Conservation (phyloP, 1,140 invertebrate species). For the Charaxes varanes region DNA sequence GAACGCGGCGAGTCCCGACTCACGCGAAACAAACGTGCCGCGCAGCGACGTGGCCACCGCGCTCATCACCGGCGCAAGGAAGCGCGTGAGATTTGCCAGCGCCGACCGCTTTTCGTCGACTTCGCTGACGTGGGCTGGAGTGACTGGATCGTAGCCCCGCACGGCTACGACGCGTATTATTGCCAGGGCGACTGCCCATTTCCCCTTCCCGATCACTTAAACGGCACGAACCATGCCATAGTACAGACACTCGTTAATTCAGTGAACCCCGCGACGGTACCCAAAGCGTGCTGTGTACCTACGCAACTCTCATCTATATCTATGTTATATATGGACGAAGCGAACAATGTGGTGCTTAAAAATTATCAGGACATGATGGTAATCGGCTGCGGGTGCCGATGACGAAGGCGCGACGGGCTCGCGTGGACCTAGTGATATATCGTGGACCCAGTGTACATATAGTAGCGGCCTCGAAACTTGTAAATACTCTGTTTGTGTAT, state of each 20-base stretch:
- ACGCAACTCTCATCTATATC: slow-evolving; percentile 92
- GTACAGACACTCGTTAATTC: slow-evolving; percentile 97
- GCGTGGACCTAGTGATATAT: slow-evolving; percentile 60
- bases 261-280: slow-evolving; percentile 90
- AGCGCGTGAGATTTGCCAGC: slow-evolving; percentile 85
- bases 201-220: slow-evolving; percentile 93
- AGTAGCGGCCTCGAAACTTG: slow-evolving; percentile 63
- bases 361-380: slow-evolving; percentile 98
- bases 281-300: slow-evolving; percentile 95
- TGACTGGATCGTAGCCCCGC: slow-evolving; percentile 99
- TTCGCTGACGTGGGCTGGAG: slow-evolving; percentile 98
- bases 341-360: slow-evolving; percentile 95
- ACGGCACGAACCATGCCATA: slow-evolving; percentile 98
- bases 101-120: slow-evolving; percentile 94
- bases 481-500: slow-evolving; percentile 66
- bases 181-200: slow-evolving; percentile 96
- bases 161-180: slow-evolving; percentile 95
- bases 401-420: slow-evolving; percentile 61
- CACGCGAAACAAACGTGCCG: slow-evolving; percentile 69
- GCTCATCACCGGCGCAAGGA: slow-evolving; percentile 78
- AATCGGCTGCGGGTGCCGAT: slow-evolving; percentile 94
- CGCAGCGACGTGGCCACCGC: slow-evolving; percentile 59
- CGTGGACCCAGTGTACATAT: slow-evolving; percentile 71
- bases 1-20: slow-evolving; percentile 68
- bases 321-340: slow-evolving; percentile 95